Percentiles rank a stretch among this genome's conserved stretches.
Evolutionary conservation across 2,888 invertebrate genomes (phyloP).

Genomic region (Drosophila cracens): DNA sequence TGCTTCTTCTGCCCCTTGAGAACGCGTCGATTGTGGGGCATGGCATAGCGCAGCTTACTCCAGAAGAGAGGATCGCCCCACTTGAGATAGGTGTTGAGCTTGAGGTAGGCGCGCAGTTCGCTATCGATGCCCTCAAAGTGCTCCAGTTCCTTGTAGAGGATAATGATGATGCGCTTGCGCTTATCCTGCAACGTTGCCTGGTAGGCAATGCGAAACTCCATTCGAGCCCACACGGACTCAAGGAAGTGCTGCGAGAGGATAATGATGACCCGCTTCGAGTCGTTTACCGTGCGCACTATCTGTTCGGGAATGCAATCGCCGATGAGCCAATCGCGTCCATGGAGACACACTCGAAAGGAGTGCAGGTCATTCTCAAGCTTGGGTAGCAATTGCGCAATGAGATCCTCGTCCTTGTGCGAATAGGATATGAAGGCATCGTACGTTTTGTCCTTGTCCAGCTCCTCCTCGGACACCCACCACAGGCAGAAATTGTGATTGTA

Average conservation of each 20-base stretch:
- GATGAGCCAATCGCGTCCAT: slow-evolving; percentile 90
- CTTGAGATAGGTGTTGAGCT: slow-evolving; percentile 91
- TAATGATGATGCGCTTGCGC: slow-evolving; percentile 88
- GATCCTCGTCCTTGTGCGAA: slow-evolving; percentile 90
- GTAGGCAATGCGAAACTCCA: slow-evolving; percentile 91
- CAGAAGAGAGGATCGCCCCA: slow-evolving; percentile 93
- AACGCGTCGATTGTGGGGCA: slow-evolving; percentile 86
- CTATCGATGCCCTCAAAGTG: slow-evolving; percentile 87
- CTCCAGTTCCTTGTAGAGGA: slow-evolving; percentile 90
- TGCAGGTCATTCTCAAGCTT: slow-evolving; percentile 87
- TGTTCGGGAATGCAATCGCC: slow-evolving; percentile 90
- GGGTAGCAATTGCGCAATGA: slow-evolving; percentile 88
- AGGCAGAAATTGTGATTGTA: slow-evolving; percentile 87
- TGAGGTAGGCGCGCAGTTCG: slow-evolving; percentile 89
- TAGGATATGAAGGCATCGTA: slow-evolving; percentile 93
- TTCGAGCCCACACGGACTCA: slow-evolving; percentile 90
- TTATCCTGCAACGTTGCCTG: slow-evolving; percentile 88
- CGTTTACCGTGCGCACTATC: slow-evolving; percentile 89
- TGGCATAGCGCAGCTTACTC: slow-evolving; percentile 90
- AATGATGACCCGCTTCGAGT: slow-evolving; percentile 89
- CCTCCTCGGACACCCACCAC: slow-evolving; percentile 88
- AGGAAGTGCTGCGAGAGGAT: slow-evolving; percentile 89
- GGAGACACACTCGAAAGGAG: slow-evolving; percentile 89
- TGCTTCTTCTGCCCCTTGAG: slow-evolving; percentile 69
- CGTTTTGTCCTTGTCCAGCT: slow-evolving; percentile 87